A percentile compares a stretch with the other conserved stretches of the same genome.
phyloP scores from a whole-genome alignment of 1,140 invertebrate genomes.

The Drosophila albomicans region DNA sequence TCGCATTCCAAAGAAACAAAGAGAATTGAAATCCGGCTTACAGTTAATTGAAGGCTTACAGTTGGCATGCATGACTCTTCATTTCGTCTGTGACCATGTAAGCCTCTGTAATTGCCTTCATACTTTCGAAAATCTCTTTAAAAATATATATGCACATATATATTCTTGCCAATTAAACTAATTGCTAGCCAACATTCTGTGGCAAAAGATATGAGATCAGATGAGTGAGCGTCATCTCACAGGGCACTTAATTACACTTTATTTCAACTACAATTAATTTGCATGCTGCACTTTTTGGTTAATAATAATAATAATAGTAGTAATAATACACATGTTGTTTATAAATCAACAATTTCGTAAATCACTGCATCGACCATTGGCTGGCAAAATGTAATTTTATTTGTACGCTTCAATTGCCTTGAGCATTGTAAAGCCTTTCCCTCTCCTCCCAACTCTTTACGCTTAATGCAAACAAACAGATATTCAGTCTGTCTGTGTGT shows the following conservation, averaged over 20 bases:
- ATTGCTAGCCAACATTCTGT: conserved; percentile 34
- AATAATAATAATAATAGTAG: conserved; percentile 65
- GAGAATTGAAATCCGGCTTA: conserved; percentile 21
- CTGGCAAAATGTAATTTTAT: conserved; percentile 74
- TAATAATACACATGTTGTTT: conserved; percentile 72
- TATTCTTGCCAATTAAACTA: conserved; percentile 48
- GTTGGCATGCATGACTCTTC: conserved; percentile 4
- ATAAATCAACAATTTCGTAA: conserved; percentile 77
- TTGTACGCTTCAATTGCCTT: conserved; percentile 73
- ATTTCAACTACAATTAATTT: conserved; percentile 56
- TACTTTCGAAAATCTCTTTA: conserved; percentile 26
- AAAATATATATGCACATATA: conserved; percentile 3
- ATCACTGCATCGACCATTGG: conserved; percentile 63
- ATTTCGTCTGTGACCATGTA: conserved; percentile 18
- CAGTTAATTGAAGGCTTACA: conserved; percentile 23
- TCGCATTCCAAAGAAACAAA: not conserved
- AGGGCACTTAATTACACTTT: conserved; percentile 53
- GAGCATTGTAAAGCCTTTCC: conserved; percentile 58
- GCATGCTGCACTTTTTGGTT: conserved; percentile 60
- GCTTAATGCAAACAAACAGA: conserved; percentile 59
- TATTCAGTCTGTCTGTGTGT: conserved; percentile 33
- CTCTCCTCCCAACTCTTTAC: not conserved
- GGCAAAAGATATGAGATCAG: conserved; percentile 5
- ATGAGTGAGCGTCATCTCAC: not conserved
- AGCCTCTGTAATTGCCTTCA: conserved; percentile 28